phyloP scores from a whole-genome alignment of 2,113 vertebrate species.

The Beaufortia kweichowensis region DNA sequence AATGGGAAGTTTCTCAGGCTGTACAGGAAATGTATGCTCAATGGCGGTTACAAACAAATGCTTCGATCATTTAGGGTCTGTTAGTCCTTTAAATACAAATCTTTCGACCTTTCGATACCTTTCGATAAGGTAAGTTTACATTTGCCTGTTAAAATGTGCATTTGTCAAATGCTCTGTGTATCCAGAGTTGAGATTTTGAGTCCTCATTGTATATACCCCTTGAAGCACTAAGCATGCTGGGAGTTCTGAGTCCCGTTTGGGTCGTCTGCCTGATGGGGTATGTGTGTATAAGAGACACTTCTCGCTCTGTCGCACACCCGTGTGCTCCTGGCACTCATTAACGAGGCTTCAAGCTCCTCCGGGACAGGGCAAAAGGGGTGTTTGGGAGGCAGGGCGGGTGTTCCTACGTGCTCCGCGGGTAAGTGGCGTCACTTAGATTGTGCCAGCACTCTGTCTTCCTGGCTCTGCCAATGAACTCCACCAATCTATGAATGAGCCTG shows the following conservation, averaged over 20 bases:
- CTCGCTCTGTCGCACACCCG: constrained; percentile 37
- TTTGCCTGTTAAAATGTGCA: neutral
- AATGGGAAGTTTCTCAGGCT: constrained; percentile 13
- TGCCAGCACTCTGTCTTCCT: constrained; percentile 1
- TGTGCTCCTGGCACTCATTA: constrained; percentile 33
- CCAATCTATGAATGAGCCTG: constrained; percentile 20
- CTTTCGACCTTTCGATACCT: neutral
- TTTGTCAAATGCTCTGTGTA: neutral
- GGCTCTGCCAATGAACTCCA: neutral
- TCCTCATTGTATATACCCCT: constrained; percentile 21
- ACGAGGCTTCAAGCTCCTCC: constrained; percentile 2
- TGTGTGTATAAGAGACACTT: constrained; percentile 30
- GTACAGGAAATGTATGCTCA: constrained; percentile 17
- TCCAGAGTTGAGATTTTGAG: neutral
- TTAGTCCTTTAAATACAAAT: neutral
- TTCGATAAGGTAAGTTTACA: neutral
- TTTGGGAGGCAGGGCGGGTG: constrained; percentile 20
- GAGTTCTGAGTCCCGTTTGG: constrained; percentile 11
- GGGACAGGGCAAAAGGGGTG: constrained; percentile 25
- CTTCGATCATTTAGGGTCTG: neutral
- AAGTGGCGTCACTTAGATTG: constrained; percentile 20
- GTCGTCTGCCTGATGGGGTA: constrained; percentile 25
- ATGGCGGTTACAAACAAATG: neutral
- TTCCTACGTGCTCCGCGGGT: neutral
- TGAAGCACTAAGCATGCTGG: constrained; percentile 2